Conservation (phyloP, 2,888 invertebrate species). For the Agonopterix alstromeriana region DNA sequence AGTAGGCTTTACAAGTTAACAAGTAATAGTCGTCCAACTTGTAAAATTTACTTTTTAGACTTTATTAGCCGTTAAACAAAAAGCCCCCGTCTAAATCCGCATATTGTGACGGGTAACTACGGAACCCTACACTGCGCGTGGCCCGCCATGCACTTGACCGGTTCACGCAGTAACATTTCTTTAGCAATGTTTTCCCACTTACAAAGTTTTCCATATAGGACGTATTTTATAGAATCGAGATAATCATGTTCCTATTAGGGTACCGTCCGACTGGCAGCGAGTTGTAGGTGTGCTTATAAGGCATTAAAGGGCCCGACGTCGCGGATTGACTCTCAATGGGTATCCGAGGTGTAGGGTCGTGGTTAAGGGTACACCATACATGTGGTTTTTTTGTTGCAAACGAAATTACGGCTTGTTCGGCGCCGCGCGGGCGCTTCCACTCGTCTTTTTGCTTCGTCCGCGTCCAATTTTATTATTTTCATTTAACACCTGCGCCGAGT, state of each 20-base stretch:
- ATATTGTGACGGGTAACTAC: no score
- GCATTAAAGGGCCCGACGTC: constrained; percentile 44
- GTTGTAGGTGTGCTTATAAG: constrained; percentile 32
- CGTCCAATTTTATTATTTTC: constrained; percentile 73
- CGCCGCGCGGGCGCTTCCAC: constrained; percentile 64
- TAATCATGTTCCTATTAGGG: constrained; percentile 30
- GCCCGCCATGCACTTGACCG: no score
- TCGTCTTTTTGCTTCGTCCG: constrained; percentile 57
- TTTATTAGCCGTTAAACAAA: no score
- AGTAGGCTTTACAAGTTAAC: no score
- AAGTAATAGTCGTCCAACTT: no score
- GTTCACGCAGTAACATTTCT: no score
- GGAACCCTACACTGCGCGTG: no score
- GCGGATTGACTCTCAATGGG: constrained; percentile 22
- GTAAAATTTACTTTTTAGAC: no score
- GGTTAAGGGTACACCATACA: constrained; percentile 30
- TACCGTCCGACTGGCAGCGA: not conserved
- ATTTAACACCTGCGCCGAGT: constrained; percentile 75
- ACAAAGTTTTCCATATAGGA: constrained; percentile 5
- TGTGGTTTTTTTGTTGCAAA: constrained; percentile 44
- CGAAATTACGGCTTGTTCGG: constrained; percentile 55
- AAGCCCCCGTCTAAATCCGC: no score
- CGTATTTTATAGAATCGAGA: constrained; percentile 15
- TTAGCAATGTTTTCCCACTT: not conserved
- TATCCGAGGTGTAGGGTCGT: constrained; percentile 16